Percentiles rank a stretch among this genome's conserved stretches.
Conservation (phyloP, 2,113 vertebrate species). For the Natator depressus region DNA sequence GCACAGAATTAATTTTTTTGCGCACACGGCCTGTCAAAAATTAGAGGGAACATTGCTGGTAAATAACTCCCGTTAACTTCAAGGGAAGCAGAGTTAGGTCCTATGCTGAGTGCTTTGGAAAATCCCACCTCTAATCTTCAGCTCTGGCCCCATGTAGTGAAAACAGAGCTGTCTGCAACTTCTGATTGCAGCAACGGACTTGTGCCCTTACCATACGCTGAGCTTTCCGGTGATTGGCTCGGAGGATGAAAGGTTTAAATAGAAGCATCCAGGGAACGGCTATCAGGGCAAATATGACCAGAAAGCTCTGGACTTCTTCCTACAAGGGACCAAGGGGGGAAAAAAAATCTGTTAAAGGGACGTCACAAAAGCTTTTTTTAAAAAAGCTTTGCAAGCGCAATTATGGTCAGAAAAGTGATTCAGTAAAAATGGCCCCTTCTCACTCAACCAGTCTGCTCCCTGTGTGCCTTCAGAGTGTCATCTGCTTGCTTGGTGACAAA, state of each 20-base stretch:
- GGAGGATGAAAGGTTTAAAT: constrained; percentile 84
- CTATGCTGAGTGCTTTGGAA: background rate
- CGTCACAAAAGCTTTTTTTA: background rate
- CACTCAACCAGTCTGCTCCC: background rate
- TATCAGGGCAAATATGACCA: constrained; percentile 84
- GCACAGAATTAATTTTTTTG: no score
- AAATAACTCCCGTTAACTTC: background rate
- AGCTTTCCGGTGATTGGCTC: constrained; percentile 74
- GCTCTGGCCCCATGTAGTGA: background rate
- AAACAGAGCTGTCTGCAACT: background rate
- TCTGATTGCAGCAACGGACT: background rate
- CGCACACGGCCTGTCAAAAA: no score
- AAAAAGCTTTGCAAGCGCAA: background rate
- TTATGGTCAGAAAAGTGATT: background rate
- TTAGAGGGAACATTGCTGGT: no score
- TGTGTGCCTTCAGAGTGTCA: accelerated
- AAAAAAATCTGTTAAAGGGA: background rate
- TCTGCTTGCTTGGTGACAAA: background rate
- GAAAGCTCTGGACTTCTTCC: constrained; percentile 83
- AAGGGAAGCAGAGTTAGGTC: background rate
- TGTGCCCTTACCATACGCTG: constrained; percentile 70
- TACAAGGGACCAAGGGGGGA: constrained; percentile 44
- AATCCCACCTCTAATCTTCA: background rate
- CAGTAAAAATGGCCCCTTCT: background rate
- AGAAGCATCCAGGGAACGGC: constrained; percentile 87